phyloP scores from a whole-genome alignment of 2,888 invertebrate species.

The Volucella zonaria region DNA sequence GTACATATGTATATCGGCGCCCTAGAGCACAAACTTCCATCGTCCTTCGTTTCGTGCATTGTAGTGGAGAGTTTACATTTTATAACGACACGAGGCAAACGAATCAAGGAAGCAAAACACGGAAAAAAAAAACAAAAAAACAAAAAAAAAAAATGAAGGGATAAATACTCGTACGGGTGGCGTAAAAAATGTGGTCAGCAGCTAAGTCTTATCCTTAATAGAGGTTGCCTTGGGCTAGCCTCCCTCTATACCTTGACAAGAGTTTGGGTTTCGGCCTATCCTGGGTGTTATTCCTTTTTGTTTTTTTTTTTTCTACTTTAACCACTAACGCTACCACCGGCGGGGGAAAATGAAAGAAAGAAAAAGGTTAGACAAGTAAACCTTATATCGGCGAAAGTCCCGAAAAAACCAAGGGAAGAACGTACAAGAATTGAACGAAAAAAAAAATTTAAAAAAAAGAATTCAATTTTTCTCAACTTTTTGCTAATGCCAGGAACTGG shows the following conservation, averaged over 20 bases:
- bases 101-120: slow-evolving; percentile 4
- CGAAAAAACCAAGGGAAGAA: slow-evolving; percentile 18
- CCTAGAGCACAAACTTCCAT: no score
- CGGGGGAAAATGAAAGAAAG: background rate
- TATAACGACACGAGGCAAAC: slow-evolving; percentile 1
- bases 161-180: slow-evolving; percentile 15
- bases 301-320: background rate
- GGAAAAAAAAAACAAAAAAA: background rate
- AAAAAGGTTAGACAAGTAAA: slow-evolving; percentile 39
- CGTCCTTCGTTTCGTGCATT: background rate
- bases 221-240: slow-evolving; percentile 21
- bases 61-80: slow-evolving; percentile 15
- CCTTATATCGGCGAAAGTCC: slow-evolving; percentile 16
- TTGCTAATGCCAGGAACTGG: slow-evolving; percentile 16
- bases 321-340: slow-evolving; percentile 27
- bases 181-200: slow-evolving; percentile 39
- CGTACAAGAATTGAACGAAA: slow-evolving; percentile 2
- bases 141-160: slow-evolving; percentile 2
- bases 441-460: background rate
- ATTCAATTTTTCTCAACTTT: slow-evolving; percentile 16
- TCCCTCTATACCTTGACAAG: slow-evolving; percentile 3
- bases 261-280: slow-evolving; percentile 19
- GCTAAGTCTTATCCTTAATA: slow-evolving; percentile 36
- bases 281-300: background rate
- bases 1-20: no score